These are phyloP conservation scores for Apistogramma diplotaenia DNA, from an alignment of 2,113 vertebrate species.

Conservation along the genomic window DNA sequence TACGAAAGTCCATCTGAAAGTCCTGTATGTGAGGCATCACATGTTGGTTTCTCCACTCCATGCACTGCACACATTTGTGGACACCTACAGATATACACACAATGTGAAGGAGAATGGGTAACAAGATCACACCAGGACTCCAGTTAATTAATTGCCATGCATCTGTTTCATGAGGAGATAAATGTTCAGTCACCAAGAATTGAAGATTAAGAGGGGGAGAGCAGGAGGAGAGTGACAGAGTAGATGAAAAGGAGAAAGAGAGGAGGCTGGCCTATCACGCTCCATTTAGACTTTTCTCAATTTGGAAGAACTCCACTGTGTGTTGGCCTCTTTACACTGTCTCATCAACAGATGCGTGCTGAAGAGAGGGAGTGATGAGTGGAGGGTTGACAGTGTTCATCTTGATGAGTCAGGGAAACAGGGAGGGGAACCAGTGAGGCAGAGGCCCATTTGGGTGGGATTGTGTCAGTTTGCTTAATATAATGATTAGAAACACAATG, in stretches of 20 bases:
- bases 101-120: not conserved
- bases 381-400: not conserved
- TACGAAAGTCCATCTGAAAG: not conserved
- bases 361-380: not conserved
- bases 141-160: slow-evolving; percentile 25
- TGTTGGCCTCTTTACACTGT: slow-evolving; percentile 63
- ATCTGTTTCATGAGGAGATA: slow-evolving; percentile 16
- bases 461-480: not conserved
- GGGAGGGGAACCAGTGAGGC: not conserved
- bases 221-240: slow-evolving; percentile 20
- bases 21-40: not conserved
- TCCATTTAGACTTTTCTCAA: slow-evolving; percentile 66
- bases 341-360: slow-evolving; percentile 27
- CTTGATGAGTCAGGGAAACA: slow-evolving; percentile 31
- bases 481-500: not conserved
- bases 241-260: slow-evolving; percentile 19
- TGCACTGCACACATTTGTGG: not conserved
- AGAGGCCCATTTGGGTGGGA: not conserved
- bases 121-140: not conserved
- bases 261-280: slow-evolving; percentile 47
- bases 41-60: not conserved
- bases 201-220: not conserved
- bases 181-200: slow-evolving; percentile 18
- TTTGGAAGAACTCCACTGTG: slow-evolving; percentile 65
- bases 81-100: not conserved